A percentile compares a stretch with the other conserved stretches of the same genome.
Conservation (phyloP, 2,888 invertebrate species). For the Poecilobothrus nobilitatus region DNA sequence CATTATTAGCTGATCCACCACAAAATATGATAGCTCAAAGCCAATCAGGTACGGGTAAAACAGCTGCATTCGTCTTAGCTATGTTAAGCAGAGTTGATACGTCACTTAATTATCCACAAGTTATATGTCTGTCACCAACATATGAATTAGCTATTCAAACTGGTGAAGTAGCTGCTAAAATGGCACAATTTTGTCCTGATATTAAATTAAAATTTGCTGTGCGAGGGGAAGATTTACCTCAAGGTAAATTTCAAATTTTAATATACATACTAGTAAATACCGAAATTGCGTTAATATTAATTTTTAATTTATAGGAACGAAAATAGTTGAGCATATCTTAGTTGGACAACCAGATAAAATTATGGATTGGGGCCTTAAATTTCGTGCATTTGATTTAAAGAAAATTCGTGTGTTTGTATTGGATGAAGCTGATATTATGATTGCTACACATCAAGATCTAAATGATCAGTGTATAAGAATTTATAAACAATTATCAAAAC, state of each 20-base stretch:
- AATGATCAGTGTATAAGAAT: slow-evolving; percentile 94
- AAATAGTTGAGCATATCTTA: slow-evolving; percentile 79
- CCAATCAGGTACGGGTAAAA: slow-evolving; percentile 98
- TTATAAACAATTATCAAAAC: slow-evolving; percentile 62
- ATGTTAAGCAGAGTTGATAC: slow-evolving; percentile 90
- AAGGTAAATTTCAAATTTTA: not conserved
- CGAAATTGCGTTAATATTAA: too few species aligned
- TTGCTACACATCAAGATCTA: slow-evolving; percentile 94
- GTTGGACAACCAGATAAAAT: slow-evolving; percentile 98
- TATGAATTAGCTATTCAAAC: slow-evolving; percentile 97
- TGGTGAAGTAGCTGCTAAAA: slow-evolving; percentile 91
- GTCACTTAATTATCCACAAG: slow-evolving; percentile 74
- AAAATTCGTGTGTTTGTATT: slow-evolving; percentile 92
- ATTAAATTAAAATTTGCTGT: slow-evolving; percentile 88
- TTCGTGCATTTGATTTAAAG: slow-evolving; percentile 72
- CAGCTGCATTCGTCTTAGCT: slow-evolving; percentile 95
- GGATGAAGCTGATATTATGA: slow-evolving; percentile 99
- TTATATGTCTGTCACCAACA: slow-evolving; percentile 84
- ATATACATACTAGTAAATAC: too few species aligned
- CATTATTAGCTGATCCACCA: slow-evolving; percentile 86
- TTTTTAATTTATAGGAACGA: slow-evolving; percentile 52
- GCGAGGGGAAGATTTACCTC: slow-evolving; percentile 67
- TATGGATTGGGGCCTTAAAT: slow-evolving; percentile 86
- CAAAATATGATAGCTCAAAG: slow-evolving; percentile 99
- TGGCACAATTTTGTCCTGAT: slow-evolving; percentile 88